Base-by-base conservation (phyloP, 2,888 invertebrate genomes). In the Sphaerophoria rueppellii region DNA sequence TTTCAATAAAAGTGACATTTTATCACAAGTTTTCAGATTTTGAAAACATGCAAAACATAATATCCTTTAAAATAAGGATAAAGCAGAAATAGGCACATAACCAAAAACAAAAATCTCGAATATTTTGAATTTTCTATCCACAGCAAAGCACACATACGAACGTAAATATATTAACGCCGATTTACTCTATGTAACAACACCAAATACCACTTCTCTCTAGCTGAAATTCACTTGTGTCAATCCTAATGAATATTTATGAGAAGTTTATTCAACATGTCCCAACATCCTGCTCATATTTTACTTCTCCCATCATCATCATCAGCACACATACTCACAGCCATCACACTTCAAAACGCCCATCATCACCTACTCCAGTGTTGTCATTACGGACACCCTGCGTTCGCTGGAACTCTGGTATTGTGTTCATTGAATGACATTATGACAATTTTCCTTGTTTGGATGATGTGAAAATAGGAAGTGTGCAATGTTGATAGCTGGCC, bases 241-340 rank as follows among this genome's bases (percentile, higher is more conserved):
- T 57, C 61, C 55, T 82, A 82, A 82, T 82, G 82, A 76, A 82
- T 82, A 82, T 82, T 77, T 82, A 82, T 82, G 82, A 82, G 77
- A n/a, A 12, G 77, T 82, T 77, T 67, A 77, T 69, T 82, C 77
- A 82, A 77, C 77, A 82, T 82, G 77, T 73, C 77, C 67, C 43
- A 72, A 77, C 61, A 77, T 77, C 77, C 72, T 75, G 75, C 72
- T 82, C 72, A 57, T 76, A 72, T 60, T 71, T 43, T 65, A 35
- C 7, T 61, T 35, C 40, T 35, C 61, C 40, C 9, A 9, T 9
- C 40, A 7, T 9, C 9, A 6, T 9, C 40, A 6, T 40, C 1
- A 40, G 1, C 40, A 7, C 4, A 40, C 67, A 61, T 67, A 61
- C 46, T 67, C 32, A 40, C n/a, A 24, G 74, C 70, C 70, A 70